Evolutionary conservation across 2,797 vertebrate genomes (phyloP), one percentile per base, ranked within the genome.

Genomic region (Pseudomugil tenellus): DNA sequence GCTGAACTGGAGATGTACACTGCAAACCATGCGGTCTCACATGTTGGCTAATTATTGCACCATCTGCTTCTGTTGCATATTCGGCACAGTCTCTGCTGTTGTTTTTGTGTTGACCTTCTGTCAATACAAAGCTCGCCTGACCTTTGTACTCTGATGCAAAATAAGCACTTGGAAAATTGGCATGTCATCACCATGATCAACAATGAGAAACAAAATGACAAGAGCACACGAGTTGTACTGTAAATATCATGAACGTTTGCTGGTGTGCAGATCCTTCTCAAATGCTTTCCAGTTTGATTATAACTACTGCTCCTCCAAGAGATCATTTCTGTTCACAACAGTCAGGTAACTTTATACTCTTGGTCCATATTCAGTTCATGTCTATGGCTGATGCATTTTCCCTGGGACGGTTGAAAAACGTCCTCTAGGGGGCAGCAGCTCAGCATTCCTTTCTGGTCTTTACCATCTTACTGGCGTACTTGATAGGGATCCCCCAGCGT

Each of bases 371-470:
- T 84, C 70, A 81, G 72, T 84, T 75, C 82, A 74, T 87, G 86
- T 88, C 80, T 80, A 65, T 84, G 78, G 76, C 80, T 70, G 77
- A 82, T 74, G 72, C 70, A 23, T 76, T 75, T 76, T 48, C 76
- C 80, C 80, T 17, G 76, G 77, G 77, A 84, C 83, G 84, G 90
- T 85, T 71, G 63, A 29, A 73, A 76, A 77, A 62, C 46, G 37
- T 76, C 88, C 84, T 86, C 54, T 68, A 88, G 88, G 77, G 83
- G 84, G 86, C 86, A 16, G 79, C 79, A 88, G 78, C 83, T 97
- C 91, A 97, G 64, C 96, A 98, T 46, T 95, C 95, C 89, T 93
- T 95, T 80, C 96, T 95, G 62, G 96, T 97, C 82, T 94, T 95
- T 77, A 98, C 92, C 54, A 90, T 92, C 92, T 96, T 98, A 85